Evolutionary conservation across 2,797 vertebrate species (phyloP), one percentile per base, ranked within the genome.

Genomic region (Serranus cabrilla): DNA sequence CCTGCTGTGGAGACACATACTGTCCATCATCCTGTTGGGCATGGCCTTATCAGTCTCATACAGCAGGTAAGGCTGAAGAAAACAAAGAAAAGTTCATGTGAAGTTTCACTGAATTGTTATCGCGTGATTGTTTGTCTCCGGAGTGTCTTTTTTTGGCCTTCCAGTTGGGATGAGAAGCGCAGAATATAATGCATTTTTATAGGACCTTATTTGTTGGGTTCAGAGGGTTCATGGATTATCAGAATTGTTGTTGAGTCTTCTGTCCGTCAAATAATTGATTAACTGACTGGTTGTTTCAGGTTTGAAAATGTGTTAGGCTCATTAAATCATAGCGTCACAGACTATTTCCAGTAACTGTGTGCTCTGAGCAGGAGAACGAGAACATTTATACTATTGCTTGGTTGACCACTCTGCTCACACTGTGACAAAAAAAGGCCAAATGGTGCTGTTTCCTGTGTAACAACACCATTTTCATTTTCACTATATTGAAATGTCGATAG

Each of bases 1-100:
- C 91, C 90, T 99, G 91, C 95, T 99, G 62, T 99, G 98, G 98
- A 96, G 98, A 94, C 98, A 99, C 10, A 85, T 99, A 86, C 94
- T 99, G 81, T 98, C 98, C 81, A 90, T 98, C 84, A 92, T 96
- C 86, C 95, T 99, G 80, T 92, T 99, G 91, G 95, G 95, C 46
- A 87, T 93, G 66, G 97, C 98, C 88, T 95, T 97, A 83, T 96
- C 96, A 17, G 97, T 99, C 86, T 99, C 98, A 61, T 99, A 98
- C 92, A 99, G 98, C 96, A 97, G 98, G 98, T 99, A 94, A 60
- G 76, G 14, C 49, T 34, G 0, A 31, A 31, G 6, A 31, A 31
- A 31, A 31, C 34, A 34, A 34, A 34, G 34, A 34, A 34, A 34
- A 34, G 34, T 34, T 34, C 34, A 34, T 34, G 5, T 34, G 5